Evolutionary conservation across 1,140 invertebrate species (phyloP), one percentile per base, ranked within the genome.

Genomic region (Philaenus spumarius): DNA sequence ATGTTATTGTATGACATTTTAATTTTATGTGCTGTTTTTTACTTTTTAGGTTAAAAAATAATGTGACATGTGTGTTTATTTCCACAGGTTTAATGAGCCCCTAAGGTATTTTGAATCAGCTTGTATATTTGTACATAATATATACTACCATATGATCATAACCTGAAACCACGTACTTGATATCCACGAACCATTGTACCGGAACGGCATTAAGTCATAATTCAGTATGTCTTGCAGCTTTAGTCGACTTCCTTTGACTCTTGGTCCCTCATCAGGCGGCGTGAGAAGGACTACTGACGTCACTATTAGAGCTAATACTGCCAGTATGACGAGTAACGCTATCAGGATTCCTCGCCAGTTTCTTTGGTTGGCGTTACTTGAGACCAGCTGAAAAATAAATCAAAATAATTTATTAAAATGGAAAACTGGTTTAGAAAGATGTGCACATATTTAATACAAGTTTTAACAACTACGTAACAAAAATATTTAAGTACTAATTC

Each of bases 311-410:
- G 91, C 89, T 66, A 94, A 80, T 19, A 98, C 93, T 17, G 87
- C 80, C 37, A 89, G 78, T 66, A 95, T 95, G 55, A 95, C 92
- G 63, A 94, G 74, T n/a, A 93, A 75, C 6, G 93, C 91, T 64
- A 95, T 94, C 37, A 88, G 78, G 64, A 95, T 93, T 11, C 93
- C 91, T 37, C 87, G 81, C 90, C 91, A 95, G 72, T 95, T 95
- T 63, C 88, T 77, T 68, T 90, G 85, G 70, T 87, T 87, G 34
- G 86, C 81, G 69, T 86, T 88, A 65, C 82, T 81, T 47, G 86
- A 91, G 65, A 93, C 92, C 78, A 95, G 78, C 63, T 64, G 54
- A 1, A 62, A 62, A 77, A 62, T 59, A 17, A 58, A 14, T 39
- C 22, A 42, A 15, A 40, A 53, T n/a, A 37, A 9, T 7, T 37